These are phyloP conservation scores for Prionchulus punctatus DNA, from an alignment of 2,888 invertebrate species.

Conservation along the genomic window DNA sequence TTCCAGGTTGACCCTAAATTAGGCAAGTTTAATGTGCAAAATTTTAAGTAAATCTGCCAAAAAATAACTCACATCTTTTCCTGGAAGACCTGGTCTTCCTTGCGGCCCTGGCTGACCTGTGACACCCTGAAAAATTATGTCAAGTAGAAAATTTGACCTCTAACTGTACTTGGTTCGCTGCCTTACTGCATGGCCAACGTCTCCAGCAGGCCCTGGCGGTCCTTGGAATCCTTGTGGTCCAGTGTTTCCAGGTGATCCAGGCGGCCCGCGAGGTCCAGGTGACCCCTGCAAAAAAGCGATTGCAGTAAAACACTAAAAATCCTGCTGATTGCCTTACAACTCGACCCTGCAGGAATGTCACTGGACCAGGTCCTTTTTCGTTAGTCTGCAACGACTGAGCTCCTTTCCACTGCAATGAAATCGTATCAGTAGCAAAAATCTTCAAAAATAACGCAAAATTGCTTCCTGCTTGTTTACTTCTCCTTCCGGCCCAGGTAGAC, in stretches of 20 bases:
- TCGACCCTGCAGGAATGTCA: not conserved
- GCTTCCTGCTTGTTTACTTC: not conserved
- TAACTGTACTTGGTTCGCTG: not conserved
- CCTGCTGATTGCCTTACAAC: not conserved
- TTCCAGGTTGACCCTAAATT: slow-evolving; percentile 5
- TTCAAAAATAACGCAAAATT: not conserved
- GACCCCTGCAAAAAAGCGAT: not conserved
- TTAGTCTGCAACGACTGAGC: not conserved
- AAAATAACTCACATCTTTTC: not conserved
- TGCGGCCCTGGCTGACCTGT: not conserved
- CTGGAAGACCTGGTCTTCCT: not conserved
- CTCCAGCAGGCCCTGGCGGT: not conserved
- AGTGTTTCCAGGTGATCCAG: not conserved
- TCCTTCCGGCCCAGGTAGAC: not conserved
- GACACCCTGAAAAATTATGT: not conserved
- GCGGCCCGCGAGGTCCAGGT: not conserved
- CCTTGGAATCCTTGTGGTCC: slow-evolving; percentile 2
- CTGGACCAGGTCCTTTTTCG: slow-evolving; percentile 2
- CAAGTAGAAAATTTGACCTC: not conserved
- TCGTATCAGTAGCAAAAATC: not conserved
- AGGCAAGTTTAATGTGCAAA: not conserved
- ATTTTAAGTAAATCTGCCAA: not conserved
- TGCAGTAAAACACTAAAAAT: not conserved
- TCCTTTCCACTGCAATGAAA: slow-evolving; percentile 4
- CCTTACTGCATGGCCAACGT: not conserved